phyloP scores from a whole-genome alignment of 2,888 invertebrate species.

The Diarsia brunnea region DNA sequence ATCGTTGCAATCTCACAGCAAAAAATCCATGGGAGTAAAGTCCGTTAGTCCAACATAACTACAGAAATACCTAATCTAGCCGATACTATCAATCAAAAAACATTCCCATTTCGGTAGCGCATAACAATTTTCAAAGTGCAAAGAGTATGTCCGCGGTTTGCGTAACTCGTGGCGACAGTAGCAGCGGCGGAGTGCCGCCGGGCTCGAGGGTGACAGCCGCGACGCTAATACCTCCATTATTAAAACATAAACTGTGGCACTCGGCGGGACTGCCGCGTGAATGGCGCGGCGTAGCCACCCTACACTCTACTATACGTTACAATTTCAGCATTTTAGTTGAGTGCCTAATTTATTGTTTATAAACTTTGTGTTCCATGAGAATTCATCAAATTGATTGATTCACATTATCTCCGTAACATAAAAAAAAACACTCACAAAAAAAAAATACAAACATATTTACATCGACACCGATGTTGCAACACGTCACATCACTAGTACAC shows the following conservation, averaged over 20 bases:
- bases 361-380: constrained; percentile 22
- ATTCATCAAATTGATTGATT: not conserved
- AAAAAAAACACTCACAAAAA: constrained; percentile 15
- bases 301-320: constrained; percentile 15
- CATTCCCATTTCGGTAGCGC: not conserved
- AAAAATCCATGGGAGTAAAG: not conserved
- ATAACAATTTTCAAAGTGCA: constrained; percentile 25
- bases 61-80: not conserved
- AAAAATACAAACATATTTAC: constrained; percentile 45
- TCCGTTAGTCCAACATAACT: not conserved
- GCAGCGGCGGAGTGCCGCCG: constrained; percentile 57
- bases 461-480: constrained; percentile 75
- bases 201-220: constrained; percentile 69
- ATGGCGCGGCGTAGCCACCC: constrained; percentile 27
- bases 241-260: constrained; percentile 80
- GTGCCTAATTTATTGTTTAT: not conserved
- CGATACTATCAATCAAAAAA: not conserved
- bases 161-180: constrained; percentile 54
- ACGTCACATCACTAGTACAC: constrained; percentile 79
- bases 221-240: constrained; percentile 80
- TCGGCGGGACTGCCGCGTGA: constrained; percentile 51
- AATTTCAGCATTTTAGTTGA: constrained; percentile 2
- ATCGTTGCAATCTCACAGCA: not conserved
- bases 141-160: constrained; percentile 51
- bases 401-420: not conserved